Percentiles rank a stretch among this genome's conserved stretches.
Conservation (phyloP, 2,113 vertebrate genomes). For the Eonycteris spelaea region DNA sequence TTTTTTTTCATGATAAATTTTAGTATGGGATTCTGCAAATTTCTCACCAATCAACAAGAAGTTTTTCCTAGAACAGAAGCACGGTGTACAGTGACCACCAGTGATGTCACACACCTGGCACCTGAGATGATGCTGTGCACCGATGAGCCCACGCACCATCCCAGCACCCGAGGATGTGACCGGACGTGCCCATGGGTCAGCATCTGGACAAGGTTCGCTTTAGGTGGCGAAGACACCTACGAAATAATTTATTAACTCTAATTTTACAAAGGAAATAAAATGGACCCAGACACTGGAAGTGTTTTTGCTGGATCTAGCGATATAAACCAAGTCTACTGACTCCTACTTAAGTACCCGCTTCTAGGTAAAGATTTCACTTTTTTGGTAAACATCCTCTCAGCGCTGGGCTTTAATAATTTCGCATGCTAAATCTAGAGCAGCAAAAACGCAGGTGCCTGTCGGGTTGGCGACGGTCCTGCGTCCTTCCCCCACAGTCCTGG, state of each 20-base stretch:
- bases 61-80: background rate
- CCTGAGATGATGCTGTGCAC: background rate
- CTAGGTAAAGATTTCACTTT: background rate
- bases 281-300: background rate
- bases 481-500: no score
- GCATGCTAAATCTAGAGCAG: background rate
- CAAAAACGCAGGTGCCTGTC: background rate
- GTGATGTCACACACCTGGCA: background rate
- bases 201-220: background rate
- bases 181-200: no score
- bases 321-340: background rate
- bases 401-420: background rate
- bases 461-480: no score
- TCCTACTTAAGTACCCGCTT: background rate
- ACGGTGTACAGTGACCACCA: background rate
- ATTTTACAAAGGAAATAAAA: constrained; percentile 30
- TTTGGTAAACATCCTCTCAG: background rate
- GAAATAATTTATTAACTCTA: background rate
- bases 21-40: background rate
- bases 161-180: background rate
- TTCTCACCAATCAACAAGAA: background rate
- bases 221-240: background rate
- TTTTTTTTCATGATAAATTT: background rate
- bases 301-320: background rate
- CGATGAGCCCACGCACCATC: background rate